Percentiles rank a stretch among this genome's conserved stretches.
These are phyloP conservation scores for Melanostigma gelatinosum DNA, from an alignment of 2,113 vertebrate species.

Conservation along the genomic window DNA sequence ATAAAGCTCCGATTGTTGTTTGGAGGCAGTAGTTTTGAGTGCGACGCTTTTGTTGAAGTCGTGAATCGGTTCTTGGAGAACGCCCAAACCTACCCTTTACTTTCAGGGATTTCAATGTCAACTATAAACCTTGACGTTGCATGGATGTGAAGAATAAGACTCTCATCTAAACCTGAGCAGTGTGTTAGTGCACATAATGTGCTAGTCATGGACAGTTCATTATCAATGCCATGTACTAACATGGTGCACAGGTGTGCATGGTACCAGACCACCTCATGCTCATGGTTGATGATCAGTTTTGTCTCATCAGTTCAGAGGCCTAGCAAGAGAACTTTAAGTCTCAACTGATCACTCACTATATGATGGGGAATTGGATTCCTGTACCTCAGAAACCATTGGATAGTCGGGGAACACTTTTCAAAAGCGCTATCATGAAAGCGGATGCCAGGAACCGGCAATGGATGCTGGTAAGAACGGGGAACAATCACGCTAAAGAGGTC, in stretches of 20 bases:
- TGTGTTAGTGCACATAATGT: neutral
- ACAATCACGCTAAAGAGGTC: neutral
- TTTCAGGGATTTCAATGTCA: neutral
- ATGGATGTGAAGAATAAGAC: neutral
- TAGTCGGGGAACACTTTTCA: neutral
- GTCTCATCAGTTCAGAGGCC: neutral
- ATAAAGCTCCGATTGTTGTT: constrained; percentile 5
- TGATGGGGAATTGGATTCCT: neutral
- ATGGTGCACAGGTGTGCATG: neutral
- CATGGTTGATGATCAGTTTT: neutral
- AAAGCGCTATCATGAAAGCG: neutral
- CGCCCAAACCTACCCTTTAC: neutral
- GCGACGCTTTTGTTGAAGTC: neutral
- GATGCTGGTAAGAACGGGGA: neutral
- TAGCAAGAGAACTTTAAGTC: neutral
- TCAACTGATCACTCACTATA: neutral
- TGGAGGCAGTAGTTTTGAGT: neutral
- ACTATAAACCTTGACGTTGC: neutral
- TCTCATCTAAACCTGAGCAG: neutral
- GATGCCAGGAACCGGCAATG: neutral
- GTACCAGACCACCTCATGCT: neutral
- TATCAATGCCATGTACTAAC: too few species aligned
- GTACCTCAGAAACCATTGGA: neutral
- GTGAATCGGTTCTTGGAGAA: neutral
- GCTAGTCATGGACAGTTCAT: neutral